These are phyloP conservation scores for Mesocentrotus franciscanus DNA, from an alignment of 53 echinoderm and acorn worm species.

Conservation along the genomic window DNA sequence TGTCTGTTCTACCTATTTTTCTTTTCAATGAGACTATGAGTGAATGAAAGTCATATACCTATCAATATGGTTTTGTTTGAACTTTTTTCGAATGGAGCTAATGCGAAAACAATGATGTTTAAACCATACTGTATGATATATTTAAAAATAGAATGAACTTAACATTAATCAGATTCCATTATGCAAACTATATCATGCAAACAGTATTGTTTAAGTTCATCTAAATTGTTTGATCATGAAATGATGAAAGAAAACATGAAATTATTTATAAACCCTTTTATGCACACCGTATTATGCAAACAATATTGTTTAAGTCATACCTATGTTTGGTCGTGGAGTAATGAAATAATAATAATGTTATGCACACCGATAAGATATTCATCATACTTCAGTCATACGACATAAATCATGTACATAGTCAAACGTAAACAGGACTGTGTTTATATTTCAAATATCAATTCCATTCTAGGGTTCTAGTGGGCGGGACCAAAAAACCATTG, in stretches of 20 bases:
- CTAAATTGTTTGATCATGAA: neutral
- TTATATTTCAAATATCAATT: slow-evolving; percentile 28
- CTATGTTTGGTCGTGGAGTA: neutral
- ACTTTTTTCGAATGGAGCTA: neutral
- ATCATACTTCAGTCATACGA: slow-evolving; percentile 2
- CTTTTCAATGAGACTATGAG: too few species aligned
- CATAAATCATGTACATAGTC: slow-evolving; percentile 10
- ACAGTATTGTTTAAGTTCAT: neutral
- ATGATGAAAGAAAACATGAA: neutral
- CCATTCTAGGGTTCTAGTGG: neutral
- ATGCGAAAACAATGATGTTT: neutral
- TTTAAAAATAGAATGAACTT: too few species aligned
- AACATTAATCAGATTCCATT: too few species aligned
- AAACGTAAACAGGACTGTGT: slow-evolving; percentile 28
- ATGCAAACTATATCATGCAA: neutral
- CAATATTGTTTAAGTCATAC: neutral
- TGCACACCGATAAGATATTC: neutral
- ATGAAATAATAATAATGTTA: neutral
- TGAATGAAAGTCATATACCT: neutral
- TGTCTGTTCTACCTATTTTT: neutral
- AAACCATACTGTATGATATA: too few species aligned
- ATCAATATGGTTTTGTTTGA: neutral
- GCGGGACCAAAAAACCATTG: slow-evolving; percentile 28
- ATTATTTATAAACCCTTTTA: too few species aligned
- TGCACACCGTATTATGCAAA: neutral